Percentiles rank a stretch among this genome's conserved stretches.
phyloP scores from a whole-genome alignment of 2,113 vertebrate species.

The Pagrus major region DNA sequence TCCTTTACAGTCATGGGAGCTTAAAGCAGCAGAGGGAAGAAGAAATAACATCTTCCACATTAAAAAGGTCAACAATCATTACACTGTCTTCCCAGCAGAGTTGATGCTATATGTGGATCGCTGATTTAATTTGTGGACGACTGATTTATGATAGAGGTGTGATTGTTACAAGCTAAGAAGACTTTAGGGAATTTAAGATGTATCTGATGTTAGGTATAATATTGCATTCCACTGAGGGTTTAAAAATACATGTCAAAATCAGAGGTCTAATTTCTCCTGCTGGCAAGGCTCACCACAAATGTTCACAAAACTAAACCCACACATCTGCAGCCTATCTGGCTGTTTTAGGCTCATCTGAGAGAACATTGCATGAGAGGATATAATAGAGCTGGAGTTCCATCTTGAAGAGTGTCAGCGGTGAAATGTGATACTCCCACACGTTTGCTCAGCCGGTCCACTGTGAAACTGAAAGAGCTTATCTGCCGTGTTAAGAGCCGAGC shows the following conservation, averaged over 20 bases:
- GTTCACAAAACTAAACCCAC: slow-evolving; percentile 49
- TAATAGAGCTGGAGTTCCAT: slow-evolving; percentile 55
- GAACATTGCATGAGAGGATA: slow-evolving; percentile 46
- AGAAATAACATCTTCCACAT: background rate
- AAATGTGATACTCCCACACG: slow-evolving; percentile 67
- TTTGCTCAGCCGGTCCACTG: slow-evolving; percentile 27
- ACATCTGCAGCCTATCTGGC: slow-evolving; percentile 59
- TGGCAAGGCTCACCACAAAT: background rate
- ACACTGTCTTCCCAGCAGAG: background rate
- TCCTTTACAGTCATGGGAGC: slow-evolving; percentile 97
- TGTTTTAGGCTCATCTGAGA: slow-evolving; percentile 34
- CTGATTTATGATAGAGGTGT: background rate
- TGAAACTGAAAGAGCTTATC: slow-evolving; percentile 55
- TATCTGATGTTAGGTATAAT: background rate
- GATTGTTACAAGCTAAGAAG: background rate
- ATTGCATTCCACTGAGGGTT: slow-evolving; percentile 8
- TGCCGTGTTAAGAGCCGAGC: slow-evolving; percentile 15
- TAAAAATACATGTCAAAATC: slow-evolving; percentile 6
- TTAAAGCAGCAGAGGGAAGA: slow-evolving; percentile 62
- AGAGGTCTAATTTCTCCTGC: slow-evolving; percentile 11
- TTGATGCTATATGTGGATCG: slow-evolving; percentile 6
- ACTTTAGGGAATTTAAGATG: background rate
- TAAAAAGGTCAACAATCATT: background rate
- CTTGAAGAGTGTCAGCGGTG: slow-evolving; percentile 60
- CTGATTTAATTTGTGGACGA: background rate